Conservation (phyloP, 2,797 vertebrate species). For the Pelodytes ibericus region DNA sequence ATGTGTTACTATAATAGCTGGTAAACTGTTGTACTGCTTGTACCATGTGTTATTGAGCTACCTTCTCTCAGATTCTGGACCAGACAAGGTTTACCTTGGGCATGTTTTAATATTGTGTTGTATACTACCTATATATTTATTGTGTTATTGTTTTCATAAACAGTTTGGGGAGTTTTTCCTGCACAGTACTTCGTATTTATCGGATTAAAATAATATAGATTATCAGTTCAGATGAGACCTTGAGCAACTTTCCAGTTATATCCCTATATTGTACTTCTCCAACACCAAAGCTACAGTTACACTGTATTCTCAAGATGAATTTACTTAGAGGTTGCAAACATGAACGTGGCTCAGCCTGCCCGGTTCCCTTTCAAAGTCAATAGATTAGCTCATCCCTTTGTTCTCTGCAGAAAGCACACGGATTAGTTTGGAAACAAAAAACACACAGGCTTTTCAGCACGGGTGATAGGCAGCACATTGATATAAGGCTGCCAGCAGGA, state of each 20-base stretch:
- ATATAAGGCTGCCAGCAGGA: not conserved
- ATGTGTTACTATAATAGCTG: no score
- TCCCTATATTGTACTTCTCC: constrained; percentile 8
- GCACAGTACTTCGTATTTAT: no score
- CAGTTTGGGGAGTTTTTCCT: no score
- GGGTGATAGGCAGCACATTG: constrained; percentile 3
- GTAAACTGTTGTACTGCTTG: no score
- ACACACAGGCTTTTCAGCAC: not conserved
- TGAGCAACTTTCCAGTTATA: constrained; percentile 13
- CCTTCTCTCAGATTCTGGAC: no score
- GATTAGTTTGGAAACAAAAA: constrained; percentile 45
- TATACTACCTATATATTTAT: no score
- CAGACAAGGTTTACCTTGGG: no score
- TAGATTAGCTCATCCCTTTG: constrained; percentile 52
- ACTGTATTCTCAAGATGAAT: constrained; percentile 42
- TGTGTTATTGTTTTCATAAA: no score
- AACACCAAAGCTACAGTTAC: constrained; percentile 29
- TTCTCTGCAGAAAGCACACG: constrained; percentile 39
- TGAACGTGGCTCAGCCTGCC: constrained; percentile 32
- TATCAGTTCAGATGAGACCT: not conserved
- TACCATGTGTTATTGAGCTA: no score
- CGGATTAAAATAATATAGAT: not conserved
- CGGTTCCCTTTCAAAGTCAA: constrained; percentile 48
- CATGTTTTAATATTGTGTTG: no score
- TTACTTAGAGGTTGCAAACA: constrained; percentile 41